Evolutionary conservation across 2,888 invertebrate genomes (phyloP).

Genomic region (Patella depressa): DNA sequence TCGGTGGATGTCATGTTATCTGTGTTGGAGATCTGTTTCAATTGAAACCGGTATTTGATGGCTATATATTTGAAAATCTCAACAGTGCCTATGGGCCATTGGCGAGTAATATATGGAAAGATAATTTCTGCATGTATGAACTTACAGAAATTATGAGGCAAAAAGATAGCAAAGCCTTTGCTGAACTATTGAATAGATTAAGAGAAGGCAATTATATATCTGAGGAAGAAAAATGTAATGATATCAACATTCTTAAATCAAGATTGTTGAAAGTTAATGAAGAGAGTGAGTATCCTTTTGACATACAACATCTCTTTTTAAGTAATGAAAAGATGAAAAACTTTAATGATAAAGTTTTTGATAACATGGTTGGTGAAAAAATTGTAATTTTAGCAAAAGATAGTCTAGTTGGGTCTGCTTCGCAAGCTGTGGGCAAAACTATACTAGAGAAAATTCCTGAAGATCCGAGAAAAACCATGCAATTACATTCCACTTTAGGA

Average conservation of each 20-base stretch:
- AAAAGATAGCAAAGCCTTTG: slow-evolving; percentile 39
- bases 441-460: neutral
- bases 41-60: slow-evolving; percentile 29
- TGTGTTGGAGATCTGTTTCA: slow-evolving; percentile 16
- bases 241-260: neutral
- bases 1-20: slow-evolving; percentile 11
- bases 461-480: neutral
- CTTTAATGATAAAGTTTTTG: neutral
- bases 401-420: neutral
- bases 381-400: neutral
- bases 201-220: slow-evolving; percentile 34
- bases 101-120: slow-evolving; percentile 12
- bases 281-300: neutral
- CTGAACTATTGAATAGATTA: slow-evolving; percentile 40
- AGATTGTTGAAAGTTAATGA: neutral
- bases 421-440: neutral
- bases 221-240: neutral
- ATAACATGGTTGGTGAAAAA: neutral
- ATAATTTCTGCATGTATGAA: slow-evolving; percentile 36
- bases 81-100: slow-evolving; percentile 23
- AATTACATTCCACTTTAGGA: neutral
- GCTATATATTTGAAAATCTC: slow-evolving; percentile 19
- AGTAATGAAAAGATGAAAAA: neutral
- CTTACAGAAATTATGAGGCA: too few species aligned
- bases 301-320: neutral